These are phyloP conservation scores for Salvator merianae DNA, from an alignment of 2,113 vertebrate species.

Conservation along the genomic window DNA sequence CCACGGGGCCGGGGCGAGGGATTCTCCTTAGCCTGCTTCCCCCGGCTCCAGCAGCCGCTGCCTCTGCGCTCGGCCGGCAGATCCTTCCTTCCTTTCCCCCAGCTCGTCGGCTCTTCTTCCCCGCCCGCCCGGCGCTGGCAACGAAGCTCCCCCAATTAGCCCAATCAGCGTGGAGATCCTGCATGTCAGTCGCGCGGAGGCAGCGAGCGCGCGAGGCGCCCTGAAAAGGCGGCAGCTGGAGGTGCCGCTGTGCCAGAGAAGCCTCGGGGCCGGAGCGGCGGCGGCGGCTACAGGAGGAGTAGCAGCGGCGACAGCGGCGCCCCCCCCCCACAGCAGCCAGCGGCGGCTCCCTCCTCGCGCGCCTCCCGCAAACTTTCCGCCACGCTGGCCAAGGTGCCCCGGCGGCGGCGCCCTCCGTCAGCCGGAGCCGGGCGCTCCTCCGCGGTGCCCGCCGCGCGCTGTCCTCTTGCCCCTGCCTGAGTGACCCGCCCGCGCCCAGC, in stretches of 20 bases:
- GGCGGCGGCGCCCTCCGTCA: too few relatives aligned
- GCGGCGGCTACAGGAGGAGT: neutral
- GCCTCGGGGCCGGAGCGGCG: neutral
- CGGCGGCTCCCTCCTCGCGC: too few relatives aligned
- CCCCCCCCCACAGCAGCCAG: neutral
- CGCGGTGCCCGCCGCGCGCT: too few relatives aligned
- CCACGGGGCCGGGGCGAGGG: too few relatives aligned
- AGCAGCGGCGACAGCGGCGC: neutral
- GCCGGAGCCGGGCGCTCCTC: too few relatives aligned
- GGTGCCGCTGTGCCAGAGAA: constrained; percentile 63
- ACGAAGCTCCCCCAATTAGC: constrained; percentile 71
- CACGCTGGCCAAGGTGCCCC: neutral
- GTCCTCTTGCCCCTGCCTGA: too few relatives aligned
- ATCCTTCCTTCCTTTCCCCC: neutral
- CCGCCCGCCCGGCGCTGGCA: constrained; percentile 27
- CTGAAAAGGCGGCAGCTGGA: constrained; percentile 70
- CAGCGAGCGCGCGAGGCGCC: constrained; percentile 1
- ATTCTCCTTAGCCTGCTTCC: neutral
- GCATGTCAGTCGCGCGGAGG: constrained; percentile 75
- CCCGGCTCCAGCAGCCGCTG: too few relatives aligned
- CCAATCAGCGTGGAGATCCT: constrained; percentile 73
- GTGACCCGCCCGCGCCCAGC: too few relatives aligned
- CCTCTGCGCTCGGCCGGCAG: too few relatives aligned
- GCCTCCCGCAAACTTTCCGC: constrained; percentile 1
- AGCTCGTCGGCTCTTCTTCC: neutral